Conservation (phyloP, 23 tunicate species). For the Clavelina lepadiformis region DNA sequence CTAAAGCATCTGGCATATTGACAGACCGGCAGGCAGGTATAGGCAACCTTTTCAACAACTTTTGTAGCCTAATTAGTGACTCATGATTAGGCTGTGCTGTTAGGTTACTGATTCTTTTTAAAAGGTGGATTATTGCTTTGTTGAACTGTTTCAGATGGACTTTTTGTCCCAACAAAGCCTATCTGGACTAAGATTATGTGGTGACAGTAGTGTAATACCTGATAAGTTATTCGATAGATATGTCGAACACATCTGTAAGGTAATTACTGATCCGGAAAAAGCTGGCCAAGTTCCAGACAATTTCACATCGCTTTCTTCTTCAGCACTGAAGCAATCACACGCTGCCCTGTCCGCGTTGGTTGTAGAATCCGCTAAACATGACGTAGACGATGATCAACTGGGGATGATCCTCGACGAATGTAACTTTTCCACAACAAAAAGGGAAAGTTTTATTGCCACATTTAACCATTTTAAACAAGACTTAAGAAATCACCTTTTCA, state of each 20-base stretch:
- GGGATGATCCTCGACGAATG: conserved; percentile 72
- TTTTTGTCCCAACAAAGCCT: neutral
- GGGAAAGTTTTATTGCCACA: conserved; percentile 22
- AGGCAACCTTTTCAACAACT: too few relatives aligned
- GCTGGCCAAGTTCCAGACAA: neutral
- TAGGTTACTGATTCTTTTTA: too few relatives aligned
- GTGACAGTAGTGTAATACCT: conserved; percentile 1
- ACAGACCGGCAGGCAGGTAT: too few relatives aligned
- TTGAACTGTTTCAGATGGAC: neutral
- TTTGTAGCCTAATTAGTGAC: too few relatives aligned
- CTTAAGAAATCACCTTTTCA: conserved; percentile 26
- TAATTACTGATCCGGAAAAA: neutral
- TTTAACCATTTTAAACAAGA: conserved; percentile 21
- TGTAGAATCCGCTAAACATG: conserved; percentile 66
- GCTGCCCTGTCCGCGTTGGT: conserved; percentile 37
- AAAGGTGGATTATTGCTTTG: too few relatives aligned
- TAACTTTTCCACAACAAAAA: conserved; percentile 18
- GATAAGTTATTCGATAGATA: neutral
- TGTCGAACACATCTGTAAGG: neutral
- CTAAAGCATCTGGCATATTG: too few relatives aligned
- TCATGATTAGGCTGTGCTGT: too few relatives aligned
- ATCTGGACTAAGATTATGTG: neutral
- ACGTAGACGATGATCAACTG: conserved; percentile 52
- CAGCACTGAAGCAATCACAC: conserved; percentile 20
- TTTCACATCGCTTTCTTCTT: too few relatives aligned